Conservation (phyloP, 2,888 invertebrate genomes). For the Molorchus minor region DNA sequence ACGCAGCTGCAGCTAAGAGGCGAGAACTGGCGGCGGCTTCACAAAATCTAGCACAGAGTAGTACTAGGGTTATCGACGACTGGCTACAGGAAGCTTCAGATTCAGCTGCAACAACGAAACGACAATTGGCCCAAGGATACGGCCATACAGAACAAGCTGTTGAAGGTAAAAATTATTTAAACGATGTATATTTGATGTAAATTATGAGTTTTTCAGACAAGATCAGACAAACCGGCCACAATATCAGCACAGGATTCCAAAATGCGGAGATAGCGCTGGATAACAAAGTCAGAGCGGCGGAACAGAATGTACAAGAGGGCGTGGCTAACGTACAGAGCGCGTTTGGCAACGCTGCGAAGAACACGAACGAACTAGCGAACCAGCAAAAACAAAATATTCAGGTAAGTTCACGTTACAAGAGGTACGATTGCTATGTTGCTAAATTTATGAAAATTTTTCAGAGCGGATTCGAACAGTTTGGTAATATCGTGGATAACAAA, state of each 20-base stretch:
- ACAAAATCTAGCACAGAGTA: too few species aligned
- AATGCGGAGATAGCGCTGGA: constrained; percentile 43
- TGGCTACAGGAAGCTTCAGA: too few species aligned
- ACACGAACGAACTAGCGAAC: constrained; percentile 33
- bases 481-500: constrained; percentile 37
- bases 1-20: too few species aligned
- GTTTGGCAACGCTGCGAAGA: constrained; percentile 29
- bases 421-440: background rate
- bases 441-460: constrained; percentile 20
- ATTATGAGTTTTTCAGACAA: constrained; percentile 28
- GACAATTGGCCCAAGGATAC: too few species aligned
- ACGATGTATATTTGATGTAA: background rate
- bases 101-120: too few species aligned
- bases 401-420: constrained; percentile 15
- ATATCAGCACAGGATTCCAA: constrained; percentile 44
- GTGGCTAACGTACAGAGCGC: constrained; percentile 26
- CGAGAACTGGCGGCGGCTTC: too few species aligned
- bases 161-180: constrained; percentile 7
- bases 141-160: constrained; percentile 10
- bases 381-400: constrained; percentile 36
- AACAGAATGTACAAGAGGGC: constrained; percentile 28
- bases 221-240: constrained; percentile 33
- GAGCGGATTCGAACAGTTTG: constrained; percentile 31
- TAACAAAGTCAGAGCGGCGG: constrained; percentile 40
- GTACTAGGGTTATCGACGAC: too few species aligned